Conservation (phyloP, 2,888 invertebrate species). For the Pherbina coryleti region DNA sequence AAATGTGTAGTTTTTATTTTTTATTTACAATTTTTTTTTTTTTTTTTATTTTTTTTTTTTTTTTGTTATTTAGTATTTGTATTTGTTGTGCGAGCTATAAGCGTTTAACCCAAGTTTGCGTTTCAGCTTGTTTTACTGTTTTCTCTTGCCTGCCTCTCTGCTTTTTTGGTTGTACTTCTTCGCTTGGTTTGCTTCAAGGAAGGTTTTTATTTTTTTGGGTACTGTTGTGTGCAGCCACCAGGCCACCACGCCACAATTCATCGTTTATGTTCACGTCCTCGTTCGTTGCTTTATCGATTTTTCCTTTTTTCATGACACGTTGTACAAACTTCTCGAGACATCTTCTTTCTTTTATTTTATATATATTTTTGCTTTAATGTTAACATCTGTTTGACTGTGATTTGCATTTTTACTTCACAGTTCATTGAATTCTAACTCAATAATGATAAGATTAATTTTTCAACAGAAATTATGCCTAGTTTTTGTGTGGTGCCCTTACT, state of each 20-base stretch:
- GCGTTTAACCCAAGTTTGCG: too few species aligned
- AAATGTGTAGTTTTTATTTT: background rate
- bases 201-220: background rate
- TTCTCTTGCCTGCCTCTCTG: background rate
- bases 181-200: background rate
- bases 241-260: background rate
- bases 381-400: background rate
- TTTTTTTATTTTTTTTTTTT: background rate
- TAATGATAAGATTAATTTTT: background rate
- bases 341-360: background rate
- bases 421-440: background rate
- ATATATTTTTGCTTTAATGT: background rate
- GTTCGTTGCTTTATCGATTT: conserved; percentile 13
- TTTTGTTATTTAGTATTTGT: background rate
- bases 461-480: background rate
- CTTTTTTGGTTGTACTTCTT: background rate
- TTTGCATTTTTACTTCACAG: conserved; percentile 10
- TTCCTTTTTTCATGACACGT: background rate
- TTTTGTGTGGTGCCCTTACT: background rate
- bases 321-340: background rate
- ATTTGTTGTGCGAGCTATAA: background rate
- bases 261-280: background rate
- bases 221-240: background rate
- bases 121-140: background rate
- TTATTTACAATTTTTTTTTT: background rate